Evolutionary conservation across 2,888 invertebrate species (phyloP).

Genomic region (Isoperla grammatica): DNA sequence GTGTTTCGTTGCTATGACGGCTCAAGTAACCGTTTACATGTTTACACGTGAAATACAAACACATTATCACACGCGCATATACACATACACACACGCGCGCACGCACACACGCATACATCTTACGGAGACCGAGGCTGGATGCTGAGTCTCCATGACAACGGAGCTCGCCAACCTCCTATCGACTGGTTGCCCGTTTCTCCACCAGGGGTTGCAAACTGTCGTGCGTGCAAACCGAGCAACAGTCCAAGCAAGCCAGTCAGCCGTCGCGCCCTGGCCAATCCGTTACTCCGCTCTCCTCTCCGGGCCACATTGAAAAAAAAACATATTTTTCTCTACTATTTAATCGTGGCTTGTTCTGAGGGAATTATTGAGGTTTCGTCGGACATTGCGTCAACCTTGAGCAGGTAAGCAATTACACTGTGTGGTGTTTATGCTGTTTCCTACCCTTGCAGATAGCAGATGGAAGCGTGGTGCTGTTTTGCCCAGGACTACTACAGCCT

Average conservation of each 20-base stretch:
- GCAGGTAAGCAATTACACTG: slow-evolving; percentile 20
- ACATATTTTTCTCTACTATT: too few species aligned
- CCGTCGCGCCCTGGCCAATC: too few species aligned
- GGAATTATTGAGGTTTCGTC: slow-evolving; percentile 18
- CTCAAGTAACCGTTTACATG: too few species aligned
- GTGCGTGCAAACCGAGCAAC: background rate
- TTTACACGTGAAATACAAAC: too few species aligned
- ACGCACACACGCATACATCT: too few species aligned
- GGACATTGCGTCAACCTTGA: slow-evolving; percentile 26
- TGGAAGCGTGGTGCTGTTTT: background rate
- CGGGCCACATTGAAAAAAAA: too few species aligned
- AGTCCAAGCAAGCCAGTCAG: background rate
- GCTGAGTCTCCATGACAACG: background rate
- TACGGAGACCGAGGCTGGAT: too few species aligned
- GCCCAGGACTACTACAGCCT: slow-evolving; percentile 8
- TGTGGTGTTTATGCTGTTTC: background rate
- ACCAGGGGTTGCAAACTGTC: background rate
- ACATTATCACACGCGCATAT: too few species aligned
- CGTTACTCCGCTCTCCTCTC: too few species aligned
- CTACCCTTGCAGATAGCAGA: background rate
- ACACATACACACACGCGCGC: too few species aligned
- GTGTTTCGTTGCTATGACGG: too few species aligned
- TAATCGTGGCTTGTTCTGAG: slow-evolving; percentile 23
- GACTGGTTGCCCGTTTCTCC: slow-evolving; percentile 6
- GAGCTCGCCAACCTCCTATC: slow-evolving; percentile 3